Percentiles rank a stretch among this genome's conserved stretches.
phyloP scores from a whole-genome alignment of 2,888 invertebrate species.

The Ernsta delagoae region DNA sequence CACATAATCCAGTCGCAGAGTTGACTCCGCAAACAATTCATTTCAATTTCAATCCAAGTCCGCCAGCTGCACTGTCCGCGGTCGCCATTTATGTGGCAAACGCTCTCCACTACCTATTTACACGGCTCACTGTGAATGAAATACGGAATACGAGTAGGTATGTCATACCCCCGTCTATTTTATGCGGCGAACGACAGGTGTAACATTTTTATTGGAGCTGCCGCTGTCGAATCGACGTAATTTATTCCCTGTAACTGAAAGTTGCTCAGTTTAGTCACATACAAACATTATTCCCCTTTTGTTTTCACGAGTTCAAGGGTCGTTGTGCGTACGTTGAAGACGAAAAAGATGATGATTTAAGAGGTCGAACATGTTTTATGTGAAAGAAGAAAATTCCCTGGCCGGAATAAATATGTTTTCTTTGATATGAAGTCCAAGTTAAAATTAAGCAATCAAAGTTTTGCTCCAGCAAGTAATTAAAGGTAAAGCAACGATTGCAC shows the following conservation, averaged over 20 bases:
- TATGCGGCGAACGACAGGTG: not conserved
- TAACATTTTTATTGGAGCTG: constrained; percentile 16
- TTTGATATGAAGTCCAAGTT: constrained; percentile 57
- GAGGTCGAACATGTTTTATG: constrained; percentile 12
- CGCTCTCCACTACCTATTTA: not conserved
- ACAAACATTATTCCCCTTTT: not conserved
- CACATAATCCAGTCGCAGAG: constrained; percentile 61
- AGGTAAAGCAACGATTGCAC: constrained; percentile 37
- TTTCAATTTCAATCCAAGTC: constrained; percentile 71
- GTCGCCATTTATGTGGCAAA: constrained; percentile 36
- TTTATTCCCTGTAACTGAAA: constrained; percentile 5
- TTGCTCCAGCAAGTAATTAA: constrained; percentile 45
- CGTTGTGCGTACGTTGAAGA: constrained; percentile 15
- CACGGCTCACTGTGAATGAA: constrained; percentile 17
- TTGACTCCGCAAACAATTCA: constrained; percentile 76
- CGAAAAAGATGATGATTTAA: constrained; percentile 21
- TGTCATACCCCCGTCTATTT: constrained; percentile 1
- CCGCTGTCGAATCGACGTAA: constrained; percentile 1
- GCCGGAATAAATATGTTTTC: constrained; percentile 13
- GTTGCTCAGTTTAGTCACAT: constrained; percentile 14
- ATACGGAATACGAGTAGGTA: constrained; percentile 8
- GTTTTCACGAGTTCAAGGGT: constrained; percentile 12
- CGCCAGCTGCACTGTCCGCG: constrained; percentile 53
- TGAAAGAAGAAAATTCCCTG: constrained; percentile 1
- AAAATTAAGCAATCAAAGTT: constrained; percentile 71